Evolutionary conservation across 1,140 invertebrate species (phyloP).

Genomic region (Gonatopus flavifemur): DNA sequence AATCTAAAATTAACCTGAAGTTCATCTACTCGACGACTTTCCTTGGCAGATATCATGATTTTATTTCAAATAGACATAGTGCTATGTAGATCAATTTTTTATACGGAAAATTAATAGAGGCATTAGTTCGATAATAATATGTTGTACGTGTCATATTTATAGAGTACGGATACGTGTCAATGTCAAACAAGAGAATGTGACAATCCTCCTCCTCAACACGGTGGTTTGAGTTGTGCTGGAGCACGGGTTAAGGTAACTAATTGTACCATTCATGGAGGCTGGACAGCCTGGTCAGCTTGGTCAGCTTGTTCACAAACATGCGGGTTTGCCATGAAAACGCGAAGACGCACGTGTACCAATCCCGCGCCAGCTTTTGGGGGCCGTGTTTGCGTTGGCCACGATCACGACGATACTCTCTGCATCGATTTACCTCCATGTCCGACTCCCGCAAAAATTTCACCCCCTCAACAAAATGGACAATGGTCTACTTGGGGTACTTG

Average conservation of each 20-base stretch:
- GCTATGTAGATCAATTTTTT: background rate
- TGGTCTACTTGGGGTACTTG: conserved; percentile 77
- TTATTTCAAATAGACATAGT: no score
- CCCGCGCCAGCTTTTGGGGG: conserved; percentile 82
- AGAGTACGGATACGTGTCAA: conserved; percentile 66
- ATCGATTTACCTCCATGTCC: conserved; percentile 79
- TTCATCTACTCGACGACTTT: no score
- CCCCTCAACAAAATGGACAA: conserved; percentile 67
- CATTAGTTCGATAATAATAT: background rate
- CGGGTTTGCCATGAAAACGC: conserved; percentile 78
- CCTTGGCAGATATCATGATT: no score
- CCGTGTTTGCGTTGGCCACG: conserved; percentile 78
- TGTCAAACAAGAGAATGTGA: conserved; percentile 80
- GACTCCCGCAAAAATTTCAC: conserved; percentile 56
- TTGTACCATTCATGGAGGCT: conserved; percentile 82
- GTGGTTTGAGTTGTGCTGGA: conserved; percentile 69
- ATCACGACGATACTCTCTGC: conserved; percentile 76
- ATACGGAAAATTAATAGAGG: background rate
- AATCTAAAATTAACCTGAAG: background rate
- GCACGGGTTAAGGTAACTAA: conserved; percentile 66
- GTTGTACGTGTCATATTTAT: background rate
- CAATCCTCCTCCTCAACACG: conserved; percentile 79
- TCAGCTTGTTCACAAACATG: conserved; percentile 79
- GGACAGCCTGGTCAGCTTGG: conserved; percentile 87
- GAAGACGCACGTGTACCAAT: conserved; percentile 76